Evolutionary conservation across 2,113 vertebrate genomes (phyloP).

Genomic region (Ageneiosus marmoratus): DNA sequence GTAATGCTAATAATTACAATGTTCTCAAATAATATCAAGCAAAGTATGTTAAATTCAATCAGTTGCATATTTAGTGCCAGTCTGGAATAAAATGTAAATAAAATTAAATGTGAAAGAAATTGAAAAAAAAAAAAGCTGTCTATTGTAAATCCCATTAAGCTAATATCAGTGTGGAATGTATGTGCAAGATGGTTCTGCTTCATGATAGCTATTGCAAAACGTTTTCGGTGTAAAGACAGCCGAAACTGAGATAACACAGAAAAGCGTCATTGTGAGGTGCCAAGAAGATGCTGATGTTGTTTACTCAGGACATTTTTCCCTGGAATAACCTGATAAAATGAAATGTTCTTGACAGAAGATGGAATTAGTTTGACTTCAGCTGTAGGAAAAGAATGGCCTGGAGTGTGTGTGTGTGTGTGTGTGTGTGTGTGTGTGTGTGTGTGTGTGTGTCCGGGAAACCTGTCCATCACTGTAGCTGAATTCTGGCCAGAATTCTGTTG

Average conservation of each 20-base stretch:
- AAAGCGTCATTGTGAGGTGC: background rate
- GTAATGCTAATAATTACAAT: background rate
- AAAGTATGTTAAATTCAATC: background rate
- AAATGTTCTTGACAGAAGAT: background rate
- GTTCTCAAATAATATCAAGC: background rate
- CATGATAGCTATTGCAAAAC: slow-evolving; percentile 12
- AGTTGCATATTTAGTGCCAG: background rate
- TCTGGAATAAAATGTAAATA: background rate
- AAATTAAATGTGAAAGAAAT: too few relatives aligned
- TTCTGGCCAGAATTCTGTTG: background rate
- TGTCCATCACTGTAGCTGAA: background rate
- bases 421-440: background rate
- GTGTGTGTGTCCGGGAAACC: background rate
- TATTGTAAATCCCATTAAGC: background rate
- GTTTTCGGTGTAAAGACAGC: background rate
- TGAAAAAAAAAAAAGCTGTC: background rate
- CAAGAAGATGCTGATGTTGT: slow-evolving; percentile 23
- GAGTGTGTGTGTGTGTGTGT: background rate
- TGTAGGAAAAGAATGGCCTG: background rate
- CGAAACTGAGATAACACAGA: slow-evolving; percentile 24
- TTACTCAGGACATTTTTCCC: slow-evolving; percentile 19
- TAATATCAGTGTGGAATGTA: background rate
- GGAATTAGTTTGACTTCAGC: background rate
- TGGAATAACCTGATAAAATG: slow-evolving; percentile 26
- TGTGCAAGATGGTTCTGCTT: slow-evolving; percentile 8